A percentile compares a stretch with the other conserved stretches of the same genome.
phyloP scores from a whole-genome alignment of 2,113 vertebrate species.

The Gallinago jamesoni region DNA sequence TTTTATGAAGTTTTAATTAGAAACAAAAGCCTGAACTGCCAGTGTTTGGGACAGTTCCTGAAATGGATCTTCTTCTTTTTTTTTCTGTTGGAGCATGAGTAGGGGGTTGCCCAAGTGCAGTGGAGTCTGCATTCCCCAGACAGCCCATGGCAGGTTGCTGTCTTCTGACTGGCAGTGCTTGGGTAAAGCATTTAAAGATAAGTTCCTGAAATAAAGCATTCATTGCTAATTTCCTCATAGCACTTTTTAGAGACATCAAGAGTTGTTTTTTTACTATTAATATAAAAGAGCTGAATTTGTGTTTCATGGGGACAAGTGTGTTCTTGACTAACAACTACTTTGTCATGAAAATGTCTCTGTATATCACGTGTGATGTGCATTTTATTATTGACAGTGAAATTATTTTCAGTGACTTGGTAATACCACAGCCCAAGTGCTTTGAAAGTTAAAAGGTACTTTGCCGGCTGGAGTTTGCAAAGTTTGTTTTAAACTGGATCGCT shows the following conservation, averaged over 20 bases:
- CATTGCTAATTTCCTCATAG: neutral
- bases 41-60: neutral
- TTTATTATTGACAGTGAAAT: neutral
- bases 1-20: conserved; percentile 42
- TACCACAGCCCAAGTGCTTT: neutral
- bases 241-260: neutral
- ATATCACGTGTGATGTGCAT: rapidly evolving
- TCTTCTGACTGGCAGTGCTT: neutral
- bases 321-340: neutral
- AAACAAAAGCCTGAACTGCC: neutral
- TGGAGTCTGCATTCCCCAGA: neutral
- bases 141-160: neutral
- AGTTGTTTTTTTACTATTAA: neutral
- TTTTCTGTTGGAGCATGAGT: neutral
- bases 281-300: neutral
- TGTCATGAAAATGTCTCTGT: neutral
- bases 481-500: neutral
- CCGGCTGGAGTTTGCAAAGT: neutral
- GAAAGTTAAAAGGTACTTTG: neutral
- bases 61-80: neutral
- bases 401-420: neutral
- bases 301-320: neutral
- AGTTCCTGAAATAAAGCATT: neutral
- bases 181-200: neutral
- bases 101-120: neutral